Conservation (phyloP, 2,888 invertebrate genomes). For the Caenorhabditis zanzibari region DNA sequence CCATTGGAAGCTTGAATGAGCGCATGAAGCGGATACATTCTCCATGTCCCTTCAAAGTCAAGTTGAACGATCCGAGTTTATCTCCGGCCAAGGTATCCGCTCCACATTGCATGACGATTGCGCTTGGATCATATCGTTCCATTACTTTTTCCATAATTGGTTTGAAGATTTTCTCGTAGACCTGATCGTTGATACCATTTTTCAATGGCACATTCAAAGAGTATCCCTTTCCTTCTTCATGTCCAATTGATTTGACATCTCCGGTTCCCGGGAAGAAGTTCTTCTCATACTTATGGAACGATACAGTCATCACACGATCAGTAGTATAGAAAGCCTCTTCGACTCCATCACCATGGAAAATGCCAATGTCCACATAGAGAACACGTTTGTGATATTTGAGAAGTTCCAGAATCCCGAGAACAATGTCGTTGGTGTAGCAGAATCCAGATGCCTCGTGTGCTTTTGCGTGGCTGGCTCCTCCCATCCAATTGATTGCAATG, state of each 20-base stretch:
- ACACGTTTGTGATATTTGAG: conserved; percentile 89
- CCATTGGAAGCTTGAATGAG: conserved; percentile 95
- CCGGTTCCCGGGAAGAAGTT: conserved; percentile 99
- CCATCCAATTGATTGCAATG: conserved; percentile 99
- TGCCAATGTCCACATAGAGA: conserved; percentile 98
- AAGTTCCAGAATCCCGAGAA: conserved; percentile 95
- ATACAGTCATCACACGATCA: conserved; percentile 99
- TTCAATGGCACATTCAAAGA: conserved; percentile 98
- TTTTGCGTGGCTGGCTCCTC: conserved; percentile 99
- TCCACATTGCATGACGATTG: conserved; percentile 98
- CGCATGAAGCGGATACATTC: conserved; percentile 96
- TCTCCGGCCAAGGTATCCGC: conserved; percentile 98
- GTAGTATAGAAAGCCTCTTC: conserved; percentile 93
- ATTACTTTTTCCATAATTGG: conserved; percentile 88
- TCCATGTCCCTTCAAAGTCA: conserved; percentile 77
- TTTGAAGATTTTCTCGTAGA: conserved; percentile 94
- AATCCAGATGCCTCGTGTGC: conserved; percentile 94
- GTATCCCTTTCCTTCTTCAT: conserved; percentile 94
- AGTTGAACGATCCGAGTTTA: conserved; percentile 92
- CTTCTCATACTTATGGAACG: conserved; percentile 99
- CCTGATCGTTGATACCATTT: conserved; percentile 99
- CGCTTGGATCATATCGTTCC: conserved; percentile 99
- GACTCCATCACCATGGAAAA: conserved; percentile 99
- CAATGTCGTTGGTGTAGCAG: conserved; percentile 99
- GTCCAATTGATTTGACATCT: conserved; percentile 87